Conservation (phyloP, 2,113 vertebrate genomes). For the Xenopus borealis region DNA sequence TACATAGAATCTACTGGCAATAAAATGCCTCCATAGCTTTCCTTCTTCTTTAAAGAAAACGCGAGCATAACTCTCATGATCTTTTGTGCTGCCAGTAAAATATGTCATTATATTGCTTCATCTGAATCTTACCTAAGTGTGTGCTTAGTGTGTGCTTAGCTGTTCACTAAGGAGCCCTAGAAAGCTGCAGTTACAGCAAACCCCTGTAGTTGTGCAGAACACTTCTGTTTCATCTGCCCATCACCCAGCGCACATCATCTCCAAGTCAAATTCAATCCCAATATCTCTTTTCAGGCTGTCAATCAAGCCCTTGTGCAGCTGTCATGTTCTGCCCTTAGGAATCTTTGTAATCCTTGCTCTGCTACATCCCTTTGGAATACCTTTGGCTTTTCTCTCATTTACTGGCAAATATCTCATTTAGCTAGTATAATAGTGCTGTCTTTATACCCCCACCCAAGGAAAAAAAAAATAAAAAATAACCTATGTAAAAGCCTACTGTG, state of each 20-base stretch:
- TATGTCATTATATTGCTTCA: too few species aligned
- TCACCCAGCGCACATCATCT: constrained; percentile 9
- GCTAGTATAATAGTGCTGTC: not conserved
- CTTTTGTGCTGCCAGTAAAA: too few species aligned
- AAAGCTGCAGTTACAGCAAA: not conserved
- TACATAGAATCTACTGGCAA: too few species aligned
- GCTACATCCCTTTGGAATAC: not conserved
- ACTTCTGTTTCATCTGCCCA: not conserved
- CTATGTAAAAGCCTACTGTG: not conserved
- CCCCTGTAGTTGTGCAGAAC: constrained; percentile 4
- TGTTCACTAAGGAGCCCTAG: not conserved
- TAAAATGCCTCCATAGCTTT: too few species aligned
- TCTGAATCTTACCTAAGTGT: too few species aligned
- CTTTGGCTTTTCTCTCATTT: not conserved
- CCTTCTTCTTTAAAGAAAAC: too few species aligned
- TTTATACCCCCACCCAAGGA: not conserved
- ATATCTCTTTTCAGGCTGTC: constrained; percentile 21
- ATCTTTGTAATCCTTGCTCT: not conserved
- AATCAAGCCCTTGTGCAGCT: constrained; percentile 6
- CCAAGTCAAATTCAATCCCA: not conserved
- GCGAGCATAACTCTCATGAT: too few species aligned
- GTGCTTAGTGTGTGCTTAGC: too few species aligned
- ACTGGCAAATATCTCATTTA: constrained; percentile 7
- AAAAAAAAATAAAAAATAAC: too few species aligned
- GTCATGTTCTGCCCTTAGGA: not conserved